phyloP scores from a whole-genome alignment of 2,888 invertebrate genomes.

The Agelastica alni region DNA sequence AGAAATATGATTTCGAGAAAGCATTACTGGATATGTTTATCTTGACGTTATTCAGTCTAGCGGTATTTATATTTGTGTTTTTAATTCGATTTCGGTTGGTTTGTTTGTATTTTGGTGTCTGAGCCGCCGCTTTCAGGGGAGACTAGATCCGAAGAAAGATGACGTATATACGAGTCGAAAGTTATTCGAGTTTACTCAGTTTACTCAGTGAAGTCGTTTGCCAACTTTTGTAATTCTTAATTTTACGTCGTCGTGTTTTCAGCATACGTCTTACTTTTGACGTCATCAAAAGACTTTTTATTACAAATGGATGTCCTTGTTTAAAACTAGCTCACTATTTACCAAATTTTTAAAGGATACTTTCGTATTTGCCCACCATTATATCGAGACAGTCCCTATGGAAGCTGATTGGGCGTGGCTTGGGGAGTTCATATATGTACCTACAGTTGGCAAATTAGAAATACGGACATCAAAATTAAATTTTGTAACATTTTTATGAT shows the following conservation, averaged over 20 bases:
- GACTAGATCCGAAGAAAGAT: conserved; percentile 2
- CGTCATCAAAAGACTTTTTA: background rate
- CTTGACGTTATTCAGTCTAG: conserved; percentile 17
- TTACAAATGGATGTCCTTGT: background rate
- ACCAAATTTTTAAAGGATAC: too few relatives aligned
- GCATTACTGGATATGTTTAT: conserved; percentile 18
- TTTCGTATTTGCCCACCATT: too few relatives aligned
- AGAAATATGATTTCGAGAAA: conserved; percentile 22
- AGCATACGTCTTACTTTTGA: background rate
- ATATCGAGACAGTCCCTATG: too few relatives aligned
- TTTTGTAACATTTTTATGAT: too few relatives aligned
- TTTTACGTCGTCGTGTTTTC: too few relatives aligned
- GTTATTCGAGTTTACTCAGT: conserved; percentile 4
- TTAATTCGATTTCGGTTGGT: conserved; percentile 12
- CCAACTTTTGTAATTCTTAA: conserved; percentile 5
- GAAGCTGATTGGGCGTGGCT: too few relatives aligned
- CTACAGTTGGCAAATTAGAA: too few relatives aligned
- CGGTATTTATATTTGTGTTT: conserved; percentile 19
- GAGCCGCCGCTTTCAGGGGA: background rate
- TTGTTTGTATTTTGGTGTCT: conserved; percentile 12
- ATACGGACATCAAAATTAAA: too few relatives aligned
- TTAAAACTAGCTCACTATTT: background rate
- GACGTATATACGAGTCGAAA: conserved; percentile 4
- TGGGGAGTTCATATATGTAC: too few relatives aligned
- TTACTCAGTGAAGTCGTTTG: background rate